Conservation (phyloP, 2,797 vertebrate genomes). For the Eulemur coronatus region DNA sequence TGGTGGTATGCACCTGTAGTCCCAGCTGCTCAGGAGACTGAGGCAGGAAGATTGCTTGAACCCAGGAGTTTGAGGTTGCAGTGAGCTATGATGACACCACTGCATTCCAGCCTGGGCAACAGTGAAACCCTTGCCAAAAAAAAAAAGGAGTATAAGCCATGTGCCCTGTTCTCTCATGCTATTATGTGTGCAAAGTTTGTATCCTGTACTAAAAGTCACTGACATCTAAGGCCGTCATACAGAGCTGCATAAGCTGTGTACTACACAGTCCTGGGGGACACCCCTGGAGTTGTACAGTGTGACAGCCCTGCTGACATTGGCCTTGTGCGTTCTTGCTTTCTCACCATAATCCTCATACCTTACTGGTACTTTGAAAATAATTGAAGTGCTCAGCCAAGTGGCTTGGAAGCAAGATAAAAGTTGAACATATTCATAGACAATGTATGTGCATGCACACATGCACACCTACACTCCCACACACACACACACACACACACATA, state of each 20-base stretch:
- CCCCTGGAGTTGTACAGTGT: not conserved
- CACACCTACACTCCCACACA: not conserved
- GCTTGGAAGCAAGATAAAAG: not conserved
- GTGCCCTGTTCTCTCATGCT: not conserved
- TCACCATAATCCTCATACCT: not conserved
- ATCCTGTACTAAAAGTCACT: not conserved
- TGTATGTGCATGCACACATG: too few species aligned
- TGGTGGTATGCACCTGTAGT: not conserved
- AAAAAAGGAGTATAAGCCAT: not conserved
- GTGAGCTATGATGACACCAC: not conserved
- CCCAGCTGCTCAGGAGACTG: not conserved
- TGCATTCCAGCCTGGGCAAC: not conserved
- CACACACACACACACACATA: not conserved
- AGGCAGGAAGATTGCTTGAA: not conserved
- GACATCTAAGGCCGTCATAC: not conserved
- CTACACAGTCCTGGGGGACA: not conserved
- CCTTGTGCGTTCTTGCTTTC: not conserved
- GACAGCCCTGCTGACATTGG: not conserved
- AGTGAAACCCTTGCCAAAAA: not conserved
- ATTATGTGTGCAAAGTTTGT: not conserved
- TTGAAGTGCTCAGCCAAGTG: not conserved
- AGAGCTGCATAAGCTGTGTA: not conserved
- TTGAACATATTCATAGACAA: not conserved
- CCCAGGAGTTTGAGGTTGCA: not conserved
- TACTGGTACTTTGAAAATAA: not conserved